phyloP scores from a whole-genome alignment of 2,888 invertebrate genomes.

The Parnassius orleans region DNA sequence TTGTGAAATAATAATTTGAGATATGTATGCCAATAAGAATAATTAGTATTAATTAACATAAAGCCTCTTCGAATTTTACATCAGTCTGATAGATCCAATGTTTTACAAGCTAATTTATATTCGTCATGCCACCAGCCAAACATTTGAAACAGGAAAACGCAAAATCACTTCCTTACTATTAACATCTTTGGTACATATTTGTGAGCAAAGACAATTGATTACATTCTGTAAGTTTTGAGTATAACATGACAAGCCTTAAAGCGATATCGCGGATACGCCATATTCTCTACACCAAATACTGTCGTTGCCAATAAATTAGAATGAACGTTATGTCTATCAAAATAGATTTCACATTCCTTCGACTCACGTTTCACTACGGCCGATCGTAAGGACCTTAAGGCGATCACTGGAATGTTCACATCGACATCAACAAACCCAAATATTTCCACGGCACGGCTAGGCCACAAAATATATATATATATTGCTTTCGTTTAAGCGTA shows the following conservation, averaged over 20 bases:
- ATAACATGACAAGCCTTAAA: slow-evolving; percentile 48
- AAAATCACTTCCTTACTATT: slow-evolving; percentile 31
- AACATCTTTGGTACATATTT: slow-evolving; percentile 74
- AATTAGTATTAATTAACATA: background rate
- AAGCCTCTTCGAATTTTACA: background rate
- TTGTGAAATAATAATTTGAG: background rate
- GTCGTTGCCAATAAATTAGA: slow-evolving; percentile 45
- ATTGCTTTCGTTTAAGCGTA: slow-evolving; percentile 72
- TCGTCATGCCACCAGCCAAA: slow-evolving; percentile 34
- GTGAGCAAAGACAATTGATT: slow-evolving; percentile 71
- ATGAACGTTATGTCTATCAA: slow-evolving; percentile 33
- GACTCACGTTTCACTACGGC: slow-evolving; percentile 26
- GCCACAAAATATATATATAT: slow-evolving; percentile 51
- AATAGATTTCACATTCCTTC: slow-evolving; percentile 26
- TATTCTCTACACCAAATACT: slow-evolving; percentile 54
- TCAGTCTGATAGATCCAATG: slow-evolving; percentile 16
- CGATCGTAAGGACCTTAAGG: slow-evolving; percentile 34
- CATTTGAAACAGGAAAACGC: slow-evolving; percentile 50
- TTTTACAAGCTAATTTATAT: background rate
- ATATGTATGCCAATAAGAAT: background rate
- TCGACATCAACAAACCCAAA: slow-evolving; percentile 41
- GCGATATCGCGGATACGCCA: slow-evolving; percentile 49
- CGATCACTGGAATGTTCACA: slow-evolving; percentile 71
- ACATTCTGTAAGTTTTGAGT: slow-evolving; percentile 45
- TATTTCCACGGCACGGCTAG: slow-evolving; percentile 45